phyloP scores from a whole-genome alignment of 1,140 invertebrate genomes.

The Branchinecta lynchi region DNA sequence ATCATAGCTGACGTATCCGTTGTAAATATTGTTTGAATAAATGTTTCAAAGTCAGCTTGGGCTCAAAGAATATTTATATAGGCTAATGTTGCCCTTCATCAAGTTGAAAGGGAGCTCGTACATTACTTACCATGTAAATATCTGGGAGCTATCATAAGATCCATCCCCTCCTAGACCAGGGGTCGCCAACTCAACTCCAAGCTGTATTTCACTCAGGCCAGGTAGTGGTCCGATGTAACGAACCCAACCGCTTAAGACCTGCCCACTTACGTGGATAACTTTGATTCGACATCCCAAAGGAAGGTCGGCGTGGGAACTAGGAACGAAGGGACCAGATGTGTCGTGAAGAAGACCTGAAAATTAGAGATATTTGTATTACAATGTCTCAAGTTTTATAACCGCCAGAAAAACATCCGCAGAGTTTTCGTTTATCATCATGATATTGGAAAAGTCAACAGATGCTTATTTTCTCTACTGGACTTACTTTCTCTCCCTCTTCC shows the following conservation, averaged over 20 bases:
- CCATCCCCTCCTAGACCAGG: conserved; percentile 17
- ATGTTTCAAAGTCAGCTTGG: no score
- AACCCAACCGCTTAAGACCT: conserved; percentile 13
- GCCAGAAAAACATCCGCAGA: no score
- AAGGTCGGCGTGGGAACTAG: conserved; percentile 8
- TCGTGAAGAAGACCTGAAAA: not conserved
- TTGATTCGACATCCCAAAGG: conserved; percentile 17
- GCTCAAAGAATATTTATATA: no score
- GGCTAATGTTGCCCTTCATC: no score
- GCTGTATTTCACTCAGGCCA: conserved; percentile 14
- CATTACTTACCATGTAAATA: not conserved
- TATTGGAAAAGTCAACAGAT: no score
- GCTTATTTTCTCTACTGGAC: no score
- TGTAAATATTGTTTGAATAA: no score
- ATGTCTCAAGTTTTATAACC: no score
- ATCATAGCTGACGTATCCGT: no score
- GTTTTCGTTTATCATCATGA: no score
- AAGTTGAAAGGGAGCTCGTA: no score
- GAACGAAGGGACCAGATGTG: conserved; percentile 16
- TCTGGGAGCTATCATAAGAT: not conserved
- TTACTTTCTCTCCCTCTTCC: no score
- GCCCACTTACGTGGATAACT: conserved; percentile 15
- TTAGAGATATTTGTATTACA: not conserved
- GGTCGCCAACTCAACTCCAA: conserved; percentile 16
- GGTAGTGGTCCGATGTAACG: conserved; percentile 17